These are phyloP conservation scores for Bimastos eiseni DNA, from an alignment of 2,888 invertebrate genomes.

Conservation along the genomic window DNA sequence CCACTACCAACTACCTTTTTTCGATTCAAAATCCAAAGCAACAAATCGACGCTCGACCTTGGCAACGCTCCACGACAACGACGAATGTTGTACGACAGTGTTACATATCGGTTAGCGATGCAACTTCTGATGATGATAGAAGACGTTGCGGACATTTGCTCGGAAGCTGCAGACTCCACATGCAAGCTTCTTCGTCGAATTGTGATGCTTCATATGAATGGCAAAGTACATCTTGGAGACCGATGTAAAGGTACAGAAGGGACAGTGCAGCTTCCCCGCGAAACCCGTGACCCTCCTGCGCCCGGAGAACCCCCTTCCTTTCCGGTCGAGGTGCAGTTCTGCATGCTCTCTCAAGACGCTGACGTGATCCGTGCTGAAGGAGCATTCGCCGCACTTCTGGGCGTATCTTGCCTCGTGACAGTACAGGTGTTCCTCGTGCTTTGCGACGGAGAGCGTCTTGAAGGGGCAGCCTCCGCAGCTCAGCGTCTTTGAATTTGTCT, in stretches of 20 bases:
- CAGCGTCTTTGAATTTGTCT: background rate
- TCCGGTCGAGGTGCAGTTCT: background rate
- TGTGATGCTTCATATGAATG: background rate
- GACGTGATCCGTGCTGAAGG: background rate
- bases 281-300: background rate
- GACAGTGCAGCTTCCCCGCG: background rate
- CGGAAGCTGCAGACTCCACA: slow-evolving; percentile 10
- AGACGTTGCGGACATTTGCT: background rate
- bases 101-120: background rate
- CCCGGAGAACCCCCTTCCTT: background rate
- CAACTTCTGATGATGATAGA: background rate
- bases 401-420: background rate
- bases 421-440: background rate
- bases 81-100: background rate
- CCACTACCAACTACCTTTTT: background rate
- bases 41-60: background rate
- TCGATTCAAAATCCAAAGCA: background rate
- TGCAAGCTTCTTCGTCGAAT: background rate
- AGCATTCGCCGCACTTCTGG: background rate
- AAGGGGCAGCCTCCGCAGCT: background rate
- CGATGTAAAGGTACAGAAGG: background rate
- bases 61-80: background rate
- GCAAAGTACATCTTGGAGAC: background rate
- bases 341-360: background rate
- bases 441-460: background rate